Evolutionary conservation across 2,797 vertebrate species (phyloP).

Genomic region (Enteromius radiatus): DNA sequence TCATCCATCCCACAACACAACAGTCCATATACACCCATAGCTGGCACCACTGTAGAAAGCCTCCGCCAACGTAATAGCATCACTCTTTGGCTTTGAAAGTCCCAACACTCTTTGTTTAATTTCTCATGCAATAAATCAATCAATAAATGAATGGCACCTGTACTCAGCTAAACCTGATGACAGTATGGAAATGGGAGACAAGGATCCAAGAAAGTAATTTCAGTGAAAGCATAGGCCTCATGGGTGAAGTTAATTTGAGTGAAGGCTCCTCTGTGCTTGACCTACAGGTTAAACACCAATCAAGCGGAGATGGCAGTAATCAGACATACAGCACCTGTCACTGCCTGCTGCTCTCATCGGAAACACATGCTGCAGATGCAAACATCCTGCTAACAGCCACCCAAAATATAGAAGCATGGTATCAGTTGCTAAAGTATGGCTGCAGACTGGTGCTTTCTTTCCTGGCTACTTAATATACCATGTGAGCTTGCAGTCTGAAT

Average conservation of each 20-base stretch:
- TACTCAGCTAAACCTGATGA: constrained; percentile 19
- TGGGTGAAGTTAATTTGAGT: constrained; percentile 47
- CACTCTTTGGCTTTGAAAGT: constrained; percentile 37
- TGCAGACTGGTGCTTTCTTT: neutral
- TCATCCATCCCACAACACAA: constrained; percentile 13
- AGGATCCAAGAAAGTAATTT: constrained; percentile 57
- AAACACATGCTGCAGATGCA: neutral
- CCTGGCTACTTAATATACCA: neutral
- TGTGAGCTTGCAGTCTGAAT: neutral
- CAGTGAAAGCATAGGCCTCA: constrained; percentile 42
- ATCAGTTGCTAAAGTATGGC: neutral
- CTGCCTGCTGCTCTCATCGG: constrained; percentile 21
- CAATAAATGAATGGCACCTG: constrained; percentile 43
- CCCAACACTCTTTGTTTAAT: constrained; percentile 24
- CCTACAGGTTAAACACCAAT: constrained; percentile 61
- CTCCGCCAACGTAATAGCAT: constrained; percentile 24
- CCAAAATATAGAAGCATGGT: neutral
- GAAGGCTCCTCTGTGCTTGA: constrained; percentile 50
- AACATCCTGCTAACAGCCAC: neutral
- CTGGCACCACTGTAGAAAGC: neutral
- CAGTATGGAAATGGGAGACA: constrained; percentile 36
- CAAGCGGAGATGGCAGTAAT: constrained; percentile 52
- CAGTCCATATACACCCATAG: constrained; percentile 20
- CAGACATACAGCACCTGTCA: constrained; percentile 46
- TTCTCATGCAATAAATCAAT: constrained; percentile 38